Conservation (phyloP, 1,140 invertebrate genomes). For the Coelopa frigida region DNA sequence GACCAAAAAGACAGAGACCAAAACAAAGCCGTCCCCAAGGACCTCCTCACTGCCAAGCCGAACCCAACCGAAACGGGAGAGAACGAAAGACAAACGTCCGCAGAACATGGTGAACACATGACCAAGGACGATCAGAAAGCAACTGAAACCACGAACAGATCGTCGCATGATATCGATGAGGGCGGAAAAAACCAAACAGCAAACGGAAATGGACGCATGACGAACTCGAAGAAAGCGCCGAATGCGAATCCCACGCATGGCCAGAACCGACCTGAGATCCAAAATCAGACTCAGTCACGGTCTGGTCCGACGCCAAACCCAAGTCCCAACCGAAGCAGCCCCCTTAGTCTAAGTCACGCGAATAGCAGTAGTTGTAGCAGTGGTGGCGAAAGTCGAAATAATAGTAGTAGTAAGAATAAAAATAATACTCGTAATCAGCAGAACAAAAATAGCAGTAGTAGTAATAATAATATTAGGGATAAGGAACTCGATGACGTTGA, state of each 20-base stretch:
- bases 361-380: slow-evolving; percentile 18
- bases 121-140: slow-evolving; percentile 13
- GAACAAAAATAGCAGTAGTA: slow-evolving; percentile 12
- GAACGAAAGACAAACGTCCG: no score
- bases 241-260: no score
- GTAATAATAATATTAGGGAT: slow-evolving; percentile 7
- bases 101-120: no score
- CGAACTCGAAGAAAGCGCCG: no score
- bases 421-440: not conserved
- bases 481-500: not conserved
- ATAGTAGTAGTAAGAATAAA: slow-evolving; percentile 1
- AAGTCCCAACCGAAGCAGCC: slow-evolving; percentile 9
- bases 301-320: no score
- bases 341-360: slow-evolving; percentile 20
- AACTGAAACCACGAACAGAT: slow-evolving; percentile 13
- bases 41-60: no score
- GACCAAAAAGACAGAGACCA: no score
- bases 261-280: not conserved
- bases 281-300: not conserved
- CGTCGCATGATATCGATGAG: not conserved
- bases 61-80: no score
- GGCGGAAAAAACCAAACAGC: not conserved
- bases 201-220: not conserved
- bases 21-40: no score
- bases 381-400: not conserved